Conservation (phyloP, 2,888 invertebrate species). For the Cheilosia vulpina region DNA sequence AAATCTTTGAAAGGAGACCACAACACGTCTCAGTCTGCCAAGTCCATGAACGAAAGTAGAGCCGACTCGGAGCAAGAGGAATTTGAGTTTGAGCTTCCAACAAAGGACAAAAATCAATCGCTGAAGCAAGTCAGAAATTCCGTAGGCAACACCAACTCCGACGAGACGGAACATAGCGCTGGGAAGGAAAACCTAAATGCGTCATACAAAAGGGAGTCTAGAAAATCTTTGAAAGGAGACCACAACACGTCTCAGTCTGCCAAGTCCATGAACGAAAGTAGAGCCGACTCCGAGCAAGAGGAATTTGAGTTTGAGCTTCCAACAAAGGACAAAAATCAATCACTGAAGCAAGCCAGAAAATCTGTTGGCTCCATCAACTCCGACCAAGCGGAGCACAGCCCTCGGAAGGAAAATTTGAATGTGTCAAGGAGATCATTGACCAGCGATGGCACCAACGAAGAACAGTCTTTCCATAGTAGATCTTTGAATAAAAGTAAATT, state of each 20-base stretch:
- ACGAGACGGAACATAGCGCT: not conserved
- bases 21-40: not conserved
- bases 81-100: too few species aligned
- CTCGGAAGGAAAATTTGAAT: not conserved
- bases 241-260: not conserved
- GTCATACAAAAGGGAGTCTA: not conserved
- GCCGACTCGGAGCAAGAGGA: not conserved
- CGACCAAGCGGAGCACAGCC: conserved; percentile 5
- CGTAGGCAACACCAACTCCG: too few species aligned
- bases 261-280: conserved; percentile 9
- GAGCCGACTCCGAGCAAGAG: not conserved
- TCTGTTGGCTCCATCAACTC: not conserved
- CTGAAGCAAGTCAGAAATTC: too few species aligned
- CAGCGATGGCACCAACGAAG: conserved; percentile 1
- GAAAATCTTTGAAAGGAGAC: not conserved
- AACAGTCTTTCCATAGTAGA: not conserved
- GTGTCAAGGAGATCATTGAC: conserved; percentile 37
- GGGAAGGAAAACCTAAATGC: not conserved
- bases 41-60: conserved; percentile 8
- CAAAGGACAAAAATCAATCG: too few species aligned
- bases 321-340: not conserved
- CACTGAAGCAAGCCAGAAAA: not conserved
- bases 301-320: too few species aligned
- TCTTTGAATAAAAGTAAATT: conserved; percentile 28
- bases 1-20: not conserved